These are phyloP conservation scores for Cairina moschata DNA, from an alignment of 2,113 vertebrate genomes.

Conservation along the genomic window DNA sequence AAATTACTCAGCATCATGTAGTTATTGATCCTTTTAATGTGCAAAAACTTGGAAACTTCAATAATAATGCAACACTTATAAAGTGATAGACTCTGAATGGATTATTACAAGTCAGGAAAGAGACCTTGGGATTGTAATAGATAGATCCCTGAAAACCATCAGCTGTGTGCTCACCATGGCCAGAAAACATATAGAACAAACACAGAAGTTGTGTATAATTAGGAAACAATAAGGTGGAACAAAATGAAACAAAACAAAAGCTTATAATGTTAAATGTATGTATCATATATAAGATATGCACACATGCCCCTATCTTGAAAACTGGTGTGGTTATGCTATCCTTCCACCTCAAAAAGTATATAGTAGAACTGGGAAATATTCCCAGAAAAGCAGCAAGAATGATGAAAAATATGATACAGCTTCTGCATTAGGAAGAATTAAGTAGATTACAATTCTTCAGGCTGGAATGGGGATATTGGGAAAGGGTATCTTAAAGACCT, in stretches of 20 bases:
- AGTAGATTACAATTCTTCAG: background rate
- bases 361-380: background rate
- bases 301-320: background rate
- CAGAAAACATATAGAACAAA: background rate
- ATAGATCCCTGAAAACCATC: background rate
- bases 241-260: background rate
- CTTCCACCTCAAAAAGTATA: background rate
- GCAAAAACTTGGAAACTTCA: background rate
- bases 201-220: background rate
- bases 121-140: background rate
- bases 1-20: background rate
- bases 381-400: background rate
- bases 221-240: background rate
- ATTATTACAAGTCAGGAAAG: background rate
- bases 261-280: accelerated
- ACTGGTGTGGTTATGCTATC: background rate
- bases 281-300: background rate
- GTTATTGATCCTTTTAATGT: background rate
- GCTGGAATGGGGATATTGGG: background rate
- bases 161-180: background rate
- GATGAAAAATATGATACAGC: background rate
- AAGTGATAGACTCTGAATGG: background rate
- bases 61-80: background rate
- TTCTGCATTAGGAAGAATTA: background rate
- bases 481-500: background rate